Evolutionary conservation across 2,797 vertebrate species (phyloP).

Genomic region (Buceros bicornis): DNA sequence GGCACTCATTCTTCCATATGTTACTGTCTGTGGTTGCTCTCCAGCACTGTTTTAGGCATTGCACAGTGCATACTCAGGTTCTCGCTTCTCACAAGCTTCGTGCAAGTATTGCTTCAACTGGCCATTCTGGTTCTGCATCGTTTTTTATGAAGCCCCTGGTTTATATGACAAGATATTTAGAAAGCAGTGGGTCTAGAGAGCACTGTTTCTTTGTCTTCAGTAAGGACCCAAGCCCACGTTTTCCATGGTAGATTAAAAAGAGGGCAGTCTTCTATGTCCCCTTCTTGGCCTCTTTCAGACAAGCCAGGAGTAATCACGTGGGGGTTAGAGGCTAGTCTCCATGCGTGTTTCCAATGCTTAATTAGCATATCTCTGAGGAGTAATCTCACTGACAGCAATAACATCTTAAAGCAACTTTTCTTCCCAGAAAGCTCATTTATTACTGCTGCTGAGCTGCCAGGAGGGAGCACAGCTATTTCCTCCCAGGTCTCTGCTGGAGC

Average conservation of each 20-base stretch:
- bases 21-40: not conserved
- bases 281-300: not conserved
- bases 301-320: not conserved
- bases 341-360: not conserved
- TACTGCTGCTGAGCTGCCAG: not conserved
- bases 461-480: not conserved
- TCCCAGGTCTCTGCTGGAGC: not conserved
- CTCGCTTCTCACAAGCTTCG: not conserved
- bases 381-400: not conserved
- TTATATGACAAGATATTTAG: not conserved
- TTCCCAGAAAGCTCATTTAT: not conserved
- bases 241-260: not conserved
- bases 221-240: fast-evolving
- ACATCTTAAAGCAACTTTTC: not conserved
- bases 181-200: not conserved
- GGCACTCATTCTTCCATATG: not conserved
- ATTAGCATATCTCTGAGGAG: not conserved
- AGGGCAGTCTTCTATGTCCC: not conserved
- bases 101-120: not conserved
- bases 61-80: not conserved
- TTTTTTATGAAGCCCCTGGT: not conserved
- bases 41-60: not conserved
- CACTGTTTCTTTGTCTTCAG: not conserved
- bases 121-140: not conserved
- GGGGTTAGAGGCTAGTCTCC: not conserved